Base-by-base conservation (phyloP, 2,888 invertebrate species). In the Plutella xylostella region DNA sequence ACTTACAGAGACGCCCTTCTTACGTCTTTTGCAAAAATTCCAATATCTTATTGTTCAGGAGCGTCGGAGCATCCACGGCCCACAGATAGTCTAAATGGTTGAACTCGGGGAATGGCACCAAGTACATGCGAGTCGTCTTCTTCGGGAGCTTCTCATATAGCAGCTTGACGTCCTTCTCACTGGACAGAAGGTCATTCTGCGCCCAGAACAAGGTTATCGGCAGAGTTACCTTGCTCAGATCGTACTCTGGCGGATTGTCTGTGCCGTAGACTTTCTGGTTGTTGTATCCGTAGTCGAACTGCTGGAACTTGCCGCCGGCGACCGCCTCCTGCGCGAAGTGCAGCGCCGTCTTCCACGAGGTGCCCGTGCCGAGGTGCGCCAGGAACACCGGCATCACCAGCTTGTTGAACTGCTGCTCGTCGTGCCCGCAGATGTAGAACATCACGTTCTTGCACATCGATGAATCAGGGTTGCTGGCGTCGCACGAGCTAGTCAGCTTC, bases 61-160 rank as follows among this genome's bases (percentile, higher is more conserved):
- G 64, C 39, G 68, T 68, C 0, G 85, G 79, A 0, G 87, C 88
- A 52, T 91, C 86, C 17, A 75, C 78, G 1, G 87, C 90, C 86
- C 87, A 90, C 7, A 92, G 60, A 60, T 90, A 92, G 63, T 92
- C 92, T 25, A 92, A 68, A 59, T 92, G 92, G 61, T 90, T 92
- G 58, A 91, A 92, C 20, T 87, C 76, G 1, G 85, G 70, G 46
- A 84, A 80, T 0, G 88, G 82, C 0, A 92, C 84, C 53, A 85
- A 68, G 54, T 85, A 87, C 55, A 83, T 65, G 5, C 85, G 86
- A 4, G 86, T 72, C 2, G 73, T 68, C 30, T 76, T 67, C 0
- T 39, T 65, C 0, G 85, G 78, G 28, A 92, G 55, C 41, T 68
- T 68, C 0, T 70, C 62, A 31, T 78, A 78, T 17, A 91, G 63